Conservation (phyloP, 2,797 vertebrate genomes). For the Onychomys leucogaster region DNA sequence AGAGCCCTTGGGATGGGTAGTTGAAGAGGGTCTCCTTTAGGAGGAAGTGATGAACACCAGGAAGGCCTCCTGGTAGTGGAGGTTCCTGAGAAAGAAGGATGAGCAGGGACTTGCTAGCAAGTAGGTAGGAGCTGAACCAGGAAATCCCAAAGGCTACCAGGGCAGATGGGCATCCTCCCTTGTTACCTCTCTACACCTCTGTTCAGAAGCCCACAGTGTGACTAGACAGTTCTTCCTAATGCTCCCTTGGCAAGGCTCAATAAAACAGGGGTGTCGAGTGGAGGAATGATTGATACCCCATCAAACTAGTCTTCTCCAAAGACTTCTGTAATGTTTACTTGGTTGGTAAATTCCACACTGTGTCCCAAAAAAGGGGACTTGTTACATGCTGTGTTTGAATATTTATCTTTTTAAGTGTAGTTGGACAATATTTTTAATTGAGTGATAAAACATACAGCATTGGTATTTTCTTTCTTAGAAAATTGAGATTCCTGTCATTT, state of each 20-base stretch:
- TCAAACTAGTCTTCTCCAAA: neutral
- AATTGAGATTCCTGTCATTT: neutral
- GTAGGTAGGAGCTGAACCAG: neutral
- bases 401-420: slow-evolving; percentile 4
- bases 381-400: slow-evolving; percentile 37
- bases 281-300: neutral
- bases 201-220: neutral
- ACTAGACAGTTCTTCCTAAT: neutral
- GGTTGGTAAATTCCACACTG: neutral
- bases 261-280: neutral
- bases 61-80: neutral
- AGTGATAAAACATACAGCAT: neutral
- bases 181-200: neutral
- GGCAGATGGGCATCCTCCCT: neutral
- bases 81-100: neutral
- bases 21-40: neutral
- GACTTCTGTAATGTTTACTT: slow-evolving; percentile 16
- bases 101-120: neutral
- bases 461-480: neutral
- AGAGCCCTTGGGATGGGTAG: neutral
- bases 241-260: neutral
- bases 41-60: neutral
- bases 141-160: neutral
- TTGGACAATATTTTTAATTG: neutral
- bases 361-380: neutral